A percentile compares a stretch with the other conserved stretches of the same genome.
Conservation (phyloP, 2,888 invertebrate species). For the Helicoverpa assulta region DNA sequence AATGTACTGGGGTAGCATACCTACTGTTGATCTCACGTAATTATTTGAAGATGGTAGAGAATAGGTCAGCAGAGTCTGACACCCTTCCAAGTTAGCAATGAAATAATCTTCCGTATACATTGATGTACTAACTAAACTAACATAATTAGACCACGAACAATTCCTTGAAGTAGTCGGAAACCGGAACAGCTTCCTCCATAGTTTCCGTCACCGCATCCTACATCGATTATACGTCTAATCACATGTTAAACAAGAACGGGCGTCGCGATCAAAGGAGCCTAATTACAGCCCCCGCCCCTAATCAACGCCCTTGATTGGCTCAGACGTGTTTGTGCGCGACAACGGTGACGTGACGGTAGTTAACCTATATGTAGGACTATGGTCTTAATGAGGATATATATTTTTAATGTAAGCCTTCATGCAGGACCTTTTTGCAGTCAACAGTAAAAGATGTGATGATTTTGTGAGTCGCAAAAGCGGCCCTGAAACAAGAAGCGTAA, state of each 20-base stretch:
- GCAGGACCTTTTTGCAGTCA: no score
- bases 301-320: slow-evolving; percentile 86
- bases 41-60: no score
- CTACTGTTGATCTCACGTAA: no score
- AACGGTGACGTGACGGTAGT: slow-evolving; percentile 47
- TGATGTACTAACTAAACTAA: neutral
- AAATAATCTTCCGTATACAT: neutral
- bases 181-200: slow-evolving; percentile 24
- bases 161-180: neutral
- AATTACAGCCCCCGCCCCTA: slow-evolving; percentile 80
- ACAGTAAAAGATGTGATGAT: no score
- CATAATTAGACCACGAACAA: slow-evolving; percentile 16
- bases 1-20: no score
- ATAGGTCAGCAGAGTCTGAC: no score
- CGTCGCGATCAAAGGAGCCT: slow-evolving; percentile 86
- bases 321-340: slow-evolving; percentile 78
- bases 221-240: slow-evolving; percentile 73
- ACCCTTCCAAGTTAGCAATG: neutral
- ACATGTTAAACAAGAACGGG: slow-evolving; percentile 80
- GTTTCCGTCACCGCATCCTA: slow-evolving; percentile 34
- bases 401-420: neutral
- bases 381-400: neutral
- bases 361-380: slow-evolving; percentile 2
- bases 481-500: no score
- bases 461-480: no score